These are phyloP conservation scores for Rhodinocichla rosea DNA, from an alignment of 2,113 vertebrate genomes.

Conservation along the genomic window DNA sequence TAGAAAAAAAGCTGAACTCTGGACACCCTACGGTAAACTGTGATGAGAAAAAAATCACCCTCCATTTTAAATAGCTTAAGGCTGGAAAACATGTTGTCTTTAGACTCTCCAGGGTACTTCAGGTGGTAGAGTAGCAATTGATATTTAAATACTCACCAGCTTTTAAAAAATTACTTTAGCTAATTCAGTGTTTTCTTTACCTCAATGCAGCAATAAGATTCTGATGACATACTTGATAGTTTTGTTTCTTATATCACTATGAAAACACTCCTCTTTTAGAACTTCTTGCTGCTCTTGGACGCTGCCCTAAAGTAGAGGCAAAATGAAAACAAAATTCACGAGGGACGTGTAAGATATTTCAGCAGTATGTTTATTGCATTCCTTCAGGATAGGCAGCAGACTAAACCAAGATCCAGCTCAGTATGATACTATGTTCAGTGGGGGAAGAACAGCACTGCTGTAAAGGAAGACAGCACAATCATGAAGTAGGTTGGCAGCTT, in stretches of 20 bases:
- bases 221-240: neutral
- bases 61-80: neutral
- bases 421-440: neutral
- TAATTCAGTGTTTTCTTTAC: neutral
- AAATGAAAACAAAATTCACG: neutral
- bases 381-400: neutral
- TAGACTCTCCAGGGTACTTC: neutral
- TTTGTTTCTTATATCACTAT: neutral
- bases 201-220: neutral
- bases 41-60: neutral
- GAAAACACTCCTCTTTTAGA: neutral
- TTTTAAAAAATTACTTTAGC: neutral
- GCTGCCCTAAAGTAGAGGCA: neutral
- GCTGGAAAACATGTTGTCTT: neutral
- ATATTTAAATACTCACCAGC: neutral
- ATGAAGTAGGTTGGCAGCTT: neutral
- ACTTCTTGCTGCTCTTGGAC: neutral
- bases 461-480: rapidly evolving
- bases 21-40: neutral
- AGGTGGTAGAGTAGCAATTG: neutral
- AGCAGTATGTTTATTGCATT: neutral
- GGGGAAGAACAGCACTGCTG: neutral
- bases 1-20: neutral
- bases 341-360: neutral
- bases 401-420: neutral